These are phyloP conservation scores for Hypsopygia costalis DNA, from an alignment of 2,888 invertebrate species.

Conservation along the genomic window DNA sequence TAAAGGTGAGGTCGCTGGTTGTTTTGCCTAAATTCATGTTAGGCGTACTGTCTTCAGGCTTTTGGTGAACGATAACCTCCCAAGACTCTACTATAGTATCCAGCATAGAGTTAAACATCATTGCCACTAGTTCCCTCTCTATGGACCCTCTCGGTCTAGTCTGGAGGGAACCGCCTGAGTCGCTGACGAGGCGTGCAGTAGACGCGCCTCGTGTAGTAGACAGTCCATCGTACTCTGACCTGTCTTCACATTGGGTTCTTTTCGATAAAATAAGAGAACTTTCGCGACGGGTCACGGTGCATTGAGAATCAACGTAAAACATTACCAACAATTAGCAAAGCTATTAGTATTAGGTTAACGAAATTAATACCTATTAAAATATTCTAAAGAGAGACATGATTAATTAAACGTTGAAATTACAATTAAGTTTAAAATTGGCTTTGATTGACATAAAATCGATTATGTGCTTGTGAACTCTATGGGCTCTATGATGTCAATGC, in stretches of 20 bases:
- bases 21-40: conserved; percentile 34
- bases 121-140: conserved; percentile 52
- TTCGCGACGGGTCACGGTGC: conserved; percentile 57
- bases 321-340: conserved; percentile 22
- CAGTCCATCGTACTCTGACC: conserved; percentile 26
- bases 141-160: conserved; percentile 42
- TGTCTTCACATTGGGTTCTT: background rate
- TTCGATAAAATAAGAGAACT: conserved; percentile 46
- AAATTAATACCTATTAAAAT: no score
- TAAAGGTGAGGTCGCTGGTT: conserved; percentile 40
- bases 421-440: no score
- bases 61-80: conserved; percentile 42
- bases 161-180: conserved; percentile 28
- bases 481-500: no score
- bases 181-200: conserved; percentile 26
- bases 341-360: no score
- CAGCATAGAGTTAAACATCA: conserved; percentile 65
- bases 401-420: no score
- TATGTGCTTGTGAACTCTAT: no score
- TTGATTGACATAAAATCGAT: no score
- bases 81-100: conserved; percentile 57
- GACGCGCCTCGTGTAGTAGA: conserved; percentile 32
- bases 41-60: conserved; percentile 29
- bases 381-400: no score
- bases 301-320: conserved; percentile 61